Evolutionary conservation across 2,113 vertebrate species (phyloP).

Genomic region (Scytalopus superciliaris): DNA sequence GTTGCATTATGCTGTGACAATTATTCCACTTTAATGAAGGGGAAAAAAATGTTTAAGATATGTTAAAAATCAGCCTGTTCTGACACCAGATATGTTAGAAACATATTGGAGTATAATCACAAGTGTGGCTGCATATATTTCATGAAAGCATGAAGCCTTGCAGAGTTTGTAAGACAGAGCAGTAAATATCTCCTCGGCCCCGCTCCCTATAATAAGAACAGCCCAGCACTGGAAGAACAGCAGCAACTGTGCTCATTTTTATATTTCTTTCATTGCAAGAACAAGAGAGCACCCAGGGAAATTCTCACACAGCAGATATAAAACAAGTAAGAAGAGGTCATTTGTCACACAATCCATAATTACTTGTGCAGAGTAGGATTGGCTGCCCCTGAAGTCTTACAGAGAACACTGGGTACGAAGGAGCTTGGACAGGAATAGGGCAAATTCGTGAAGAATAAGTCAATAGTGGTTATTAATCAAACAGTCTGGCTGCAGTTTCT

Average conservation of each 20-base stretch:
- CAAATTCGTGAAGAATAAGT: neutral
- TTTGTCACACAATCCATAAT: neutral
- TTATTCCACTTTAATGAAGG: neutral
- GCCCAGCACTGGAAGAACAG: neutral
- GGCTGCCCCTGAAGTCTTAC: neutral
- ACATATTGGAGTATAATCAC: neutral
- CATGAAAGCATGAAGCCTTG: neutral
- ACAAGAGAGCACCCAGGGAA: neutral
- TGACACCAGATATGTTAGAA: neutral
- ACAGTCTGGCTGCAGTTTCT: neutral
- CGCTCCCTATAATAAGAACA: neutral
- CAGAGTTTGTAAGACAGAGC: neutral
- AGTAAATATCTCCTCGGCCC: neutral
- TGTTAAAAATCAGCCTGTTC: slow-evolving; percentile 2
- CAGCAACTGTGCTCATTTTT: neutral
- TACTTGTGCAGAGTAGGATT: neutral
- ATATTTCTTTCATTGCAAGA: neutral
- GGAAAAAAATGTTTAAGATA: neutral
- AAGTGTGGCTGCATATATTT: neutral
- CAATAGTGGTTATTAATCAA: neutral
- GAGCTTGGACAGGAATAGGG: neutral
- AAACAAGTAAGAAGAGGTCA: neutral
- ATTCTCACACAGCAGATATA: neutral
- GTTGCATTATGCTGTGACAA: neutral
- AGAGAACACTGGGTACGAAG: accelerated